phyloP scores from a whole-genome alignment of 1,140 invertebrate species.

The Ostrea edulis region DNA sequence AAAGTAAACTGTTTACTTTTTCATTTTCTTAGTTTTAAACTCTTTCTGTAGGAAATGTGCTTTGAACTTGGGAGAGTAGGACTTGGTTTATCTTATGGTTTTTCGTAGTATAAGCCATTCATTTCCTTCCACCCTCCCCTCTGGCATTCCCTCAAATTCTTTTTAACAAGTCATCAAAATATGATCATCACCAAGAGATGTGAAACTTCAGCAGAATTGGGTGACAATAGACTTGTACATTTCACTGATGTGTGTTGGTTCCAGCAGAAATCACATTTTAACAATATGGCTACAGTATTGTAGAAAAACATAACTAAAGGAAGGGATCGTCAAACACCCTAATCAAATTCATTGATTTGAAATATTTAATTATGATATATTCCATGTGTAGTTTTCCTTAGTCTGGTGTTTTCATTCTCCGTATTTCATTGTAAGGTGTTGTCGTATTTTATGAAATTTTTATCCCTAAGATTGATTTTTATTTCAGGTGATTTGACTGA shows the following conservation, averaged over 20 bases:
- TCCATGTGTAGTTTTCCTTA: too few relatives aligned
- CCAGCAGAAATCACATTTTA: too few relatives aligned
- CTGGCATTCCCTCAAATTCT: conserved; percentile 21
- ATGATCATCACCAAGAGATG: not conserved
- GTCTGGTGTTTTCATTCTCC: too few relatives aligned
- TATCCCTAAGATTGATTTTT: not conserved
- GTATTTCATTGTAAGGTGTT: too few relatives aligned
- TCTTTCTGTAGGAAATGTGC: not conserved
- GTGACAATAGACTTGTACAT: not conserved
- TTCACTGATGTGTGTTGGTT: not conserved
- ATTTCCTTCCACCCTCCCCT: conserved; percentile 1
- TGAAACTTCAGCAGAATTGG: not conserved
- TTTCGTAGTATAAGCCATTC: conserved; percentile 5
- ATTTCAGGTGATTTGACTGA: not conserved
- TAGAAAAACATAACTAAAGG: too few relatives aligned
- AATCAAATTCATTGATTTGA: too few relatives aligned
- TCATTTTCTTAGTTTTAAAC: conserved; percentile 30
- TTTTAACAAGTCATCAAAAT: conserved; percentile 12
- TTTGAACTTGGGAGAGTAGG: not conserved
- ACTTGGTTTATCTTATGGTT: not conserved
- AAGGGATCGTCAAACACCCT: too few relatives aligned
- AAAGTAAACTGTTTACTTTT: conserved; percentile 37
- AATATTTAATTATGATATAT: too few relatives aligned
- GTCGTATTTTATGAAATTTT: not conserved
- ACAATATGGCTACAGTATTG: too few relatives aligned